A percentile compares a stretch with the other conserved stretches of the same genome.
These are phyloP conservation scores for Cladopsammia gracilis DNA, from an alignment of 64 coral and sea anemone genomes.

Conservation along the genomic window DNA sequence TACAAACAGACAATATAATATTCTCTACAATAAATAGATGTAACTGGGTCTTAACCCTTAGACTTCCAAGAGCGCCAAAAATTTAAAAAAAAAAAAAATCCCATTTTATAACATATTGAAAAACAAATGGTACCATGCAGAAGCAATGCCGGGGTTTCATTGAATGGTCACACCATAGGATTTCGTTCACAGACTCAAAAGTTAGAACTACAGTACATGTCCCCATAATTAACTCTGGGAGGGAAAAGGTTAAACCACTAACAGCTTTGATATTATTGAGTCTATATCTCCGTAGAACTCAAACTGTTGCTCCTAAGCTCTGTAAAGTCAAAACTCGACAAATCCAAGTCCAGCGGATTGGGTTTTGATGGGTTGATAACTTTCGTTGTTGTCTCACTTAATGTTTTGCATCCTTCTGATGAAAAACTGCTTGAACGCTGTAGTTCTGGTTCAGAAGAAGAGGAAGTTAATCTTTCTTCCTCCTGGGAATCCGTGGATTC, in stretches of 20 bases:
- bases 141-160: no score
- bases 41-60: not conserved
- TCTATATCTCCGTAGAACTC: constrained; percentile 35
- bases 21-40: constrained; percentile 13
- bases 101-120: no score
- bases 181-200: no score
- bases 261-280: no score
- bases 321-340: constrained; percentile 19
- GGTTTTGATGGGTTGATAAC: constrained; percentile 1
- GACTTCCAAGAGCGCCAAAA: no score
- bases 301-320: constrained; percentile 24
- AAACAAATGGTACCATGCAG: no score
- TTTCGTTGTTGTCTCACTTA: not conserved
- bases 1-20: constrained; percentile 35
- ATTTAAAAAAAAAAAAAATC: no score
- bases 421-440: not conserved
- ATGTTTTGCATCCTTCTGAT: not conserved
- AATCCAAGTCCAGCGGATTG: constrained; percentile 14
- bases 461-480: constrained; percentile 3
- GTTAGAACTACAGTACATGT: no score
- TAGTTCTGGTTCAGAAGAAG: not conserved
- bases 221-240: no score
- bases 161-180: no score
- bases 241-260: no score
- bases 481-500: not conserved